Conservation (phyloP, 2,797 vertebrate genomes). For the Sebastes hopkinsi region DNA sequence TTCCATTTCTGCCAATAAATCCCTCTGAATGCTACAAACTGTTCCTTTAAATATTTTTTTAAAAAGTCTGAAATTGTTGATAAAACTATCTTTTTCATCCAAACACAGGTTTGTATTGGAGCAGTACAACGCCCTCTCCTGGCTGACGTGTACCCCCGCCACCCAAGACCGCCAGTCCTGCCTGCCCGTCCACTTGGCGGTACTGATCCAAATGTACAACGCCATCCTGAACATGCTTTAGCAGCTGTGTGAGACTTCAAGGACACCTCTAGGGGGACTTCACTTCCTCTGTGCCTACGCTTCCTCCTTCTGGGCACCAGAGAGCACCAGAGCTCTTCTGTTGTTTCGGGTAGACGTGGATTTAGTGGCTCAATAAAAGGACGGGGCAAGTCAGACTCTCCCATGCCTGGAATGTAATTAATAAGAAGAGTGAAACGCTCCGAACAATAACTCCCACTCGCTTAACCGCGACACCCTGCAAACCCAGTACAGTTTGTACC, state of each 20-base stretch:
- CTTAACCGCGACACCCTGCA: background rate
- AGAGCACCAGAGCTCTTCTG: constrained; percentile 66
- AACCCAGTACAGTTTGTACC: constrained; percentile 26
- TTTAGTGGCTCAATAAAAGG: constrained; percentile 29
- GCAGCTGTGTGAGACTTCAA: constrained; percentile 54
- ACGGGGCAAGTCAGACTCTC: constrained; percentile 40
- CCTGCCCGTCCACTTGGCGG: constrained; percentile 96
- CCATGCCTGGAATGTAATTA: constrained; percentile 53
- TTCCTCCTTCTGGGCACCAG: constrained; percentile 67
- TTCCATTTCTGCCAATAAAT: too few species aligned
- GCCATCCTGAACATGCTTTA: constrained; percentile 96
- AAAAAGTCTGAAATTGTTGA: background rate
- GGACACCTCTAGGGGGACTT: constrained; percentile 26
- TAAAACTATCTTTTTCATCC: background rate
- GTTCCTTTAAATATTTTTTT: background rate
- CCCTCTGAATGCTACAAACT: background rate
- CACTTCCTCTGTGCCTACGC: constrained; percentile 54
- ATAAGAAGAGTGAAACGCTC: constrained; percentile 30
- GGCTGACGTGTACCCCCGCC: constrained; percentile 96
- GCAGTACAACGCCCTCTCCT: constrained; percentile 98
- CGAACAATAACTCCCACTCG: constrained; percentile 10
- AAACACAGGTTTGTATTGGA: constrained; percentile 94
- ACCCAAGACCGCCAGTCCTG: constrained; percentile 98
- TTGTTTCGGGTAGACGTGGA: constrained; percentile 28
- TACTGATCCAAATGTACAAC: constrained; percentile 98